Percentiles rank a stretch among this genome's conserved stretches.
Conservation (phyloP, 2,888 invertebrate genomes). For the Heliconius charithonia region DNA sequence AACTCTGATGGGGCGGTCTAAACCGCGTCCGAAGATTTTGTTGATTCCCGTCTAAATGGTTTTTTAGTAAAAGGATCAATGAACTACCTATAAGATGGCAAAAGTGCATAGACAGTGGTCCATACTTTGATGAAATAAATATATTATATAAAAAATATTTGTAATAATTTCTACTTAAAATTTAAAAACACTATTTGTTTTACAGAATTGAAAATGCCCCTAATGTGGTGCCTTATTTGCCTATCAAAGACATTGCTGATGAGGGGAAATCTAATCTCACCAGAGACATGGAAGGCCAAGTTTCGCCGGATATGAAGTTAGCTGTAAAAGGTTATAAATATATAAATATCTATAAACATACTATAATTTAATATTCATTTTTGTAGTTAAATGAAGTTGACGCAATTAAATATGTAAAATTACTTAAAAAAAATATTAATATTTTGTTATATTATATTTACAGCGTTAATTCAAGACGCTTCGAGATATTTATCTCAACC, state of each 20-base stretch:
- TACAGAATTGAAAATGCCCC: constrained; percentile 62
- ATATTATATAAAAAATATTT: too few relatives aligned
- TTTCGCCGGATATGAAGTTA: constrained; percentile 56
- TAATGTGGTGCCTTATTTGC: constrained; percentile 58
- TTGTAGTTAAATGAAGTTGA: too few relatives aligned
- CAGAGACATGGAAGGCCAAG: constrained; percentile 55
- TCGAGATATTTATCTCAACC: constrained; percentile 64
- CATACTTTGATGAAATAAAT: too few relatives aligned
- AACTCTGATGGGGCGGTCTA: too few relatives aligned
- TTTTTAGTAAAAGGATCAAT: too few relatives aligned
- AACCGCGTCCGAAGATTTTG: too few relatives aligned
- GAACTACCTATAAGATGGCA: too few relatives aligned
- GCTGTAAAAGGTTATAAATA: constrained; percentile 62
- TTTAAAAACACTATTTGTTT: background rate
- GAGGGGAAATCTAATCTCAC: constrained; percentile 60
- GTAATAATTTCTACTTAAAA: too few relatives aligned
- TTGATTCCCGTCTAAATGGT: too few relatives aligned
- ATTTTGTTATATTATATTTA: background rate
- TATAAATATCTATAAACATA: background rate
- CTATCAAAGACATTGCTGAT: constrained; percentile 67
- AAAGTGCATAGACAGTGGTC: too few relatives aligned
- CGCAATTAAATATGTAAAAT: too few relatives aligned
- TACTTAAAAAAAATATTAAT: background rate
- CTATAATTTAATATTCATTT: too few relatives aligned
- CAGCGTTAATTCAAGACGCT: constrained; percentile 64